These are phyloP conservation scores for Bedellia somnulentella DNA, from an alignment of 2,888 invertebrate species.

Conservation along the genomic window DNA sequence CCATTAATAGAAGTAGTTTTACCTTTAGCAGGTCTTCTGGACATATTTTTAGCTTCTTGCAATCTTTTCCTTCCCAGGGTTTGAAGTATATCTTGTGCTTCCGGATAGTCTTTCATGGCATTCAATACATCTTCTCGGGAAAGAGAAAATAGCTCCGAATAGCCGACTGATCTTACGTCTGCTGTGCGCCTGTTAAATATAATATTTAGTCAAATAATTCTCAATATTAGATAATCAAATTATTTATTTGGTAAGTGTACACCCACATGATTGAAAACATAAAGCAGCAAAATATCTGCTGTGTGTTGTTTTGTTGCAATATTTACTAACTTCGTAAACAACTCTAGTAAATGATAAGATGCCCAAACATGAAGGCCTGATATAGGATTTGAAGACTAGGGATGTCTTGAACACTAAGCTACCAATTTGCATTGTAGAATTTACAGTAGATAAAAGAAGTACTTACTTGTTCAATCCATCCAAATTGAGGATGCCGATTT, in stretches of 20 bases:
- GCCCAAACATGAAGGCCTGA: too few relatives aligned
- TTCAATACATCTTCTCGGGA: conserved; percentile 92
- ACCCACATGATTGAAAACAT: too few relatives aligned
- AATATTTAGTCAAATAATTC: conserved; percentile 2
- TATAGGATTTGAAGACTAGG: too few relatives aligned
- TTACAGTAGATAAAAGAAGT: too few relatives aligned
- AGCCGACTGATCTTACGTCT: conserved; percentile 93
- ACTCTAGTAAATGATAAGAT: too few relatives aligned
- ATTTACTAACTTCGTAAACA: too few relatives aligned
- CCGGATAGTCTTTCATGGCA: conserved; percentile 96
- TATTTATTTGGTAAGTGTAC: too few relatives aligned
- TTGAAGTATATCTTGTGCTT: conserved; percentile 93
- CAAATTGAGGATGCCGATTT: conserved; percentile 94
- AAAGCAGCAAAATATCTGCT: conserved; percentile 1
- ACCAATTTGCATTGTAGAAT: too few relatives aligned
- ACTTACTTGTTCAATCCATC: conserved; percentile 94
- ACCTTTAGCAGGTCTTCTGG: conserved; percentile 26
- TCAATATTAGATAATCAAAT: too few relatives aligned
- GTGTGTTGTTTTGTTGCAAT: too few relatives aligned
- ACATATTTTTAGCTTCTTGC: conserved; percentile 76
- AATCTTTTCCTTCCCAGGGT: conserved; percentile 82
- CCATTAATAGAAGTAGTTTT: too few relatives aligned
- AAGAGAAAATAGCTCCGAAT: conserved; percentile 91
- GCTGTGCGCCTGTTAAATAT: conserved; percentile 79
- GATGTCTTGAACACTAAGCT: too few relatives aligned